Conservation (phyloP, 2,113 vertebrate genomes). For the Piliocolobus tephrosceles region DNA sequence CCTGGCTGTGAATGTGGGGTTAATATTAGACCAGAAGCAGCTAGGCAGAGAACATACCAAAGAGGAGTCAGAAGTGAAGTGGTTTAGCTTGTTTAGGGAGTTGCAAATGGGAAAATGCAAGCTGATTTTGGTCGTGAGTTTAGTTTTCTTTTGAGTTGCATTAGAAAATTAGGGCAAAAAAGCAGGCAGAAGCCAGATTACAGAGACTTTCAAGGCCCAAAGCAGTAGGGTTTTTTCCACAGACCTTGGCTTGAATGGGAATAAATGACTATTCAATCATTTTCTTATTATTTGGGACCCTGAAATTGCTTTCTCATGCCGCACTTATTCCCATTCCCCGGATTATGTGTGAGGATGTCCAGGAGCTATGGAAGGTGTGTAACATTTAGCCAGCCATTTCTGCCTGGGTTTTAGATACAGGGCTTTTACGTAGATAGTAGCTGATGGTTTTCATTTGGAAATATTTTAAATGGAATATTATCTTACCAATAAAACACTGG, state of each 20-base stretch:
- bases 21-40: neutral
- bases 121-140: neutral
- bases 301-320: neutral
- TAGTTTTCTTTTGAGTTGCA: neutral
- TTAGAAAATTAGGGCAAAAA: neutral
- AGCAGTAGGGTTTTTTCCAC: neutral
- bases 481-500: neutral
- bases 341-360: neutral
- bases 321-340: neutral
- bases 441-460: neutral
- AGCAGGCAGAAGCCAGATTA: neutral
- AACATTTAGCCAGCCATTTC: neutral
- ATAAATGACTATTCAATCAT: neutral
- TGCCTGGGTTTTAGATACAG: neutral
- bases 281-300: neutral
- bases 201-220: neutral
- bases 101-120: neutral
- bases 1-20: neutral
- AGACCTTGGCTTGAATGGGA: neutral
- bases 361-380: neutral
- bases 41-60: neutral
- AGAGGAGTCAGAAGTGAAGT: neutral
- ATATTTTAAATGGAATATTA: neutral
- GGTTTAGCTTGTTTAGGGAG: neutral
- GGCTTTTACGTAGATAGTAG: neutral